Evolutionary conservation across 1,140 invertebrate species (phyloP).

Genomic region (Zaprionus nigranus): DNA sequence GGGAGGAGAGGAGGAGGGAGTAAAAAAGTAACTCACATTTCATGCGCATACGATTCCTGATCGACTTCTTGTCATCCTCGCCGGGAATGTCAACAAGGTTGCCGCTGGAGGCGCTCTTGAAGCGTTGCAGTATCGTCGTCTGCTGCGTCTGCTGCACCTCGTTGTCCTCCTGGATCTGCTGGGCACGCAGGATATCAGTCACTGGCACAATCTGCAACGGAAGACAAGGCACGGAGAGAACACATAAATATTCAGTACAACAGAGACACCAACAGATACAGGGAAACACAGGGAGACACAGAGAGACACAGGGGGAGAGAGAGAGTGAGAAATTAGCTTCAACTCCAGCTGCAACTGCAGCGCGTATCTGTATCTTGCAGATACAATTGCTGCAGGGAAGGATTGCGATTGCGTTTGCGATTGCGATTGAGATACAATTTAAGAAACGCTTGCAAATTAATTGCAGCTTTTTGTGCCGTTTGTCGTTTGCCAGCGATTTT

Average conservation of each 20-base stretch:
- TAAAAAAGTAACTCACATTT: conserved; percentile 66
- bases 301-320: too few relatives aligned
- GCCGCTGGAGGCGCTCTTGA: conserved; percentile 76
- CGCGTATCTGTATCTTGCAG: not conserved
- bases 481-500: conserved; percentile 18
- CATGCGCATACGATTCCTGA: conserved; percentile 71
- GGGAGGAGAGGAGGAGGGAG: not conserved
- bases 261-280: not conserved
- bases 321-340: not conserved
- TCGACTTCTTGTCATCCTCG: conserved; percentile 81
- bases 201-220: conserved; percentile 78
- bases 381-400: conserved; percentile 1
- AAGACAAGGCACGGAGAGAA: conserved; percentile 40
- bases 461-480: conserved; percentile 69
- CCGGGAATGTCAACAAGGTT: conserved; percentile 74
- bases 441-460: conserved; percentile 64
- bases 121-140: conserved; percentile 61
- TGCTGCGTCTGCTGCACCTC: conserved; percentile 67
- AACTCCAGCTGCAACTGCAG: not conserved
- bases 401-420: conserved; percentile 35
- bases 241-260: conserved; percentile 33
- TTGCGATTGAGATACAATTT: conserved; percentile 64
- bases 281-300: not conserved
- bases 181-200: conserved; percentile 76
- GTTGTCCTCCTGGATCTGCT: conserved; percentile 72